These are phyloP conservation scores for Pachyrhynchus sulphureomaculatus DNA, from an alignment of 1,140 invertebrate species.

Conservation along the genomic window DNA sequence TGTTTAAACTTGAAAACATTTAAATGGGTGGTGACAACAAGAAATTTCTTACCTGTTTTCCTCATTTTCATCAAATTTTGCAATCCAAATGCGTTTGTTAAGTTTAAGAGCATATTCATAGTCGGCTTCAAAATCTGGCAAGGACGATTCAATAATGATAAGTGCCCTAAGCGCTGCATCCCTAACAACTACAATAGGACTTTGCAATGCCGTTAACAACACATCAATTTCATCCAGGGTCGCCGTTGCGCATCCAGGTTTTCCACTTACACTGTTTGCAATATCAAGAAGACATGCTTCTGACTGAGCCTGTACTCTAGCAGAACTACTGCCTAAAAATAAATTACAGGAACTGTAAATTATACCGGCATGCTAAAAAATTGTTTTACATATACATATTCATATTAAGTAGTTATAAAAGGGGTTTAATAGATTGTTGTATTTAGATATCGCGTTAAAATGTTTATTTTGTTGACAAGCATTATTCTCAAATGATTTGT, in stretches of 20 bases:
- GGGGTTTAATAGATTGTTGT: no score
- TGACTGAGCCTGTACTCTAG: slow-evolving; percentile 73
- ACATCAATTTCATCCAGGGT: slow-evolving; percentile 71
- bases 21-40: no score
- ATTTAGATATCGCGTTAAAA: no score
- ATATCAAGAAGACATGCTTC: slow-evolving; percentile 76
- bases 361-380: no score
- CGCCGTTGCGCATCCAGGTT: slow-evolving; percentile 62
- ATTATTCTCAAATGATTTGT: no score
- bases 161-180: slow-evolving; percentile 78
- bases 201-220: slow-evolving; percentile 76
- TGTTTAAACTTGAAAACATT: no score
- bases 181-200: slow-evolving; percentile 67
- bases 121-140: slow-evolving; percentile 65
- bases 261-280: slow-evolving; percentile 67
- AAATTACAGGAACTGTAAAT: no score
- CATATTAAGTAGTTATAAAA: no score
- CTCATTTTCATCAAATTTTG: slow-evolving; percentile 70
- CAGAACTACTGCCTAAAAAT: slow-evolving; percentile 58
- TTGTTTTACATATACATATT: no score
- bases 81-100: slow-evolving; percentile 73
- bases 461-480: no score
- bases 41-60: slow-evolving; percentile 61
- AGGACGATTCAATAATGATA: slow-evolving; percentile 62
- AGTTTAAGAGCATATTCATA: slow-evolving; percentile 62